A percentile compares a stretch with the other conserved stretches of the same genome.
Conservation (phyloP, 2,113 vertebrate genomes). For the Dicaeum eximium region DNA sequence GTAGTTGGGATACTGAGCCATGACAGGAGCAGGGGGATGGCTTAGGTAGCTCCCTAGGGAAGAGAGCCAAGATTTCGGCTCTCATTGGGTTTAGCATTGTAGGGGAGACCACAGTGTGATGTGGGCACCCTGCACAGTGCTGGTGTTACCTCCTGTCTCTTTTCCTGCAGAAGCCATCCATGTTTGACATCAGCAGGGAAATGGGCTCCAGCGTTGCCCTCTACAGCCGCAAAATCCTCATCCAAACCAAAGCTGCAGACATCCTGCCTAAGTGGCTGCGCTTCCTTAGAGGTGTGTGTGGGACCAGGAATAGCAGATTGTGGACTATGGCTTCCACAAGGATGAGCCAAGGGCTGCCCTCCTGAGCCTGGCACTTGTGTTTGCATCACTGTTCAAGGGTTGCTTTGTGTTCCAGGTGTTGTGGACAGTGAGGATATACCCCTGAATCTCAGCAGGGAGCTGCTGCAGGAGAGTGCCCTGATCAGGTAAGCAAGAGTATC, state of each 20-base stretch:
- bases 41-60: not conserved
- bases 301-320: not conserved
- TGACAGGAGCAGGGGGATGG: not conserved
- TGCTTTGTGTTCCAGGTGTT: slow-evolving; percentile 78
- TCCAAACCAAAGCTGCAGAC: slow-evolving; percentile 92
- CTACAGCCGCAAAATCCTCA: slow-evolving; percentile 94
- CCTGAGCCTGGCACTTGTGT: not conserved
- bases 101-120: not conserved
- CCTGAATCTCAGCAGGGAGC: slow-evolving; percentile 94
- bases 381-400: not conserved
- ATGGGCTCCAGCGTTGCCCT: slow-evolving; percentile 88
- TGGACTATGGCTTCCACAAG: accelerated
- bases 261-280: slow-evolving; percentile 96
- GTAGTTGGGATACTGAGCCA: not conserved
- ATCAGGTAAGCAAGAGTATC: slow-evolving; percentile 79
- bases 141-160: not conserved
- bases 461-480: slow-evolving; percentile 92
- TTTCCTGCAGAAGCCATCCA: slow-evolving; percentile 85
- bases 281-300: slow-evolving; percentile 84
- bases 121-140: not conserved
- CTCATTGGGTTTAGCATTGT: not conserved
- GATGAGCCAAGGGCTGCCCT: not conserved
- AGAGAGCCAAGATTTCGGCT: not conserved
- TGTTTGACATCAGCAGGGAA: slow-evolving; percentile 96
- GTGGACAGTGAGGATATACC: slow-evolving; percentile 99